Base-by-base conservation (phyloP, 2,797 vertebrate genomes). In the Aulostomus chinensis region DNA sequence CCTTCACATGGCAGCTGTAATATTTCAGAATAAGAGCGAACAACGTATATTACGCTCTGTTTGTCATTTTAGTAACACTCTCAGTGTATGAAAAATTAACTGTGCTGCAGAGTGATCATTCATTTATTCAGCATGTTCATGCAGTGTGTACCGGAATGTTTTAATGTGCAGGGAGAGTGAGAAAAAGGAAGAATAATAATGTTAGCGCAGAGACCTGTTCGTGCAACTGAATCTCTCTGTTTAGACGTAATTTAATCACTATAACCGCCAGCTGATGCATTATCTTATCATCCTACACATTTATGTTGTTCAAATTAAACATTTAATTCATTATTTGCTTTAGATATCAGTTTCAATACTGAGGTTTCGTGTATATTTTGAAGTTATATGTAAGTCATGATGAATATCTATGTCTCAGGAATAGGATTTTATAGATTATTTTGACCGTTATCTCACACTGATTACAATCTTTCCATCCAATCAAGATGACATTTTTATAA, bases 31-130 rank as follows among this genome's bases (percentile, higher is more conserved):
- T 17, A 40, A 13, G 24, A 26, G 58, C 45, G 25, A 54, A 12
- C 9, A 3, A 35, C 61, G 26, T 54, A 43, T 25, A 58, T 68
- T 54, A 63, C 18, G 54, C 66, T 78, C 63, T 42, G 59, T 62
- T 77, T 76, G 62, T 54, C 60, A 41, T 77, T 72, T 59, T 21
- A 51, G 22, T 31, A 54, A 68, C 61, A 47, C 51, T 61, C 11
- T 0, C 39, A 37, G 53, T 38, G 4, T 67, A 81, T 70, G 14
- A 87, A 89, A 85, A 81, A 84, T 83, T 83, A 70, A 86, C 61
- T 10, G 39, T 17, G 47, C 64, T 54, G 51, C 61, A 36, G 61
- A 59, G 57, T 47, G 42, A 65, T 72, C 45, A 48, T 80, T 62
- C 47, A 78, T 78, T 68, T 43, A 80, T 86, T 73, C 21, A 43